Conservation (phyloP, 1,140 invertebrate species). For the Epicauta chinensis region DNA sequence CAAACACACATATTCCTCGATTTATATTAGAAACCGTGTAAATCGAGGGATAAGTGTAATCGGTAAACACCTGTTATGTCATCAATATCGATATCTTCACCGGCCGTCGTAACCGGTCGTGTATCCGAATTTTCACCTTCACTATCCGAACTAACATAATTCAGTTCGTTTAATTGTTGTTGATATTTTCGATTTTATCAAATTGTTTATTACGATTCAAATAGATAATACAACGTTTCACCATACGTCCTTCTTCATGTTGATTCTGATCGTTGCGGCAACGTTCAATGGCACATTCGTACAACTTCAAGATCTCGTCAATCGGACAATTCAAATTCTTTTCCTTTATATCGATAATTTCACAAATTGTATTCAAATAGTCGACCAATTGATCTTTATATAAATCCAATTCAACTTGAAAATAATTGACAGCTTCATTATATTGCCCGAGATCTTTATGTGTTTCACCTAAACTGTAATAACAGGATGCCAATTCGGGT, state of each 20-base stretch:
- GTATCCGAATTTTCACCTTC: slow-evolving; percentile 50
- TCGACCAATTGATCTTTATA: slow-evolving; percentile 62
- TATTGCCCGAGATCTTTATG: slow-evolving; percentile 73
- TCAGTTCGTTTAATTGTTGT: slow-evolving; percentile 42
- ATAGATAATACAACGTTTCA: slow-evolving; percentile 19
- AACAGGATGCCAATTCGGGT: slow-evolving; percentile 61
- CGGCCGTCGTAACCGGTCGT: slow-evolving; percentile 53
- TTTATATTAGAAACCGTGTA: too few species aligned
- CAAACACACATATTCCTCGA: too few species aligned
- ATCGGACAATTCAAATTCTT: slow-evolving; percentile 33
- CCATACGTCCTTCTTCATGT: slow-evolving; percentile 29
- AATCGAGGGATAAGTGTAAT: too few species aligned
- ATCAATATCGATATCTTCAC: slow-evolving; percentile 62
- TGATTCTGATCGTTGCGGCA: slow-evolving; percentile 22
- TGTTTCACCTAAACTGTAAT: slow-evolving; percentile 77
- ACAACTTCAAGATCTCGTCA: slow-evolving; percentile 22
- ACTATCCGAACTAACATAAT: slow-evolving; percentile 45
- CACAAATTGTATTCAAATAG: slow-evolving; percentile 53
- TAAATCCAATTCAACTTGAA: slow-evolving; percentile 67
- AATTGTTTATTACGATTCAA: slow-evolving; percentile 3
- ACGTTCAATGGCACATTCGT: slow-evolving; percentile 24
- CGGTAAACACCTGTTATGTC: slow-evolving; percentile 68
- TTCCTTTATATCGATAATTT: slow-evolving; percentile 63
- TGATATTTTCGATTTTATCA: neutral
- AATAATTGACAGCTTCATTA: slow-evolving; percentile 71